Conservation (phyloP, 2,888 invertebrate species). For the Pristionchus fissidentatus region DNA sequence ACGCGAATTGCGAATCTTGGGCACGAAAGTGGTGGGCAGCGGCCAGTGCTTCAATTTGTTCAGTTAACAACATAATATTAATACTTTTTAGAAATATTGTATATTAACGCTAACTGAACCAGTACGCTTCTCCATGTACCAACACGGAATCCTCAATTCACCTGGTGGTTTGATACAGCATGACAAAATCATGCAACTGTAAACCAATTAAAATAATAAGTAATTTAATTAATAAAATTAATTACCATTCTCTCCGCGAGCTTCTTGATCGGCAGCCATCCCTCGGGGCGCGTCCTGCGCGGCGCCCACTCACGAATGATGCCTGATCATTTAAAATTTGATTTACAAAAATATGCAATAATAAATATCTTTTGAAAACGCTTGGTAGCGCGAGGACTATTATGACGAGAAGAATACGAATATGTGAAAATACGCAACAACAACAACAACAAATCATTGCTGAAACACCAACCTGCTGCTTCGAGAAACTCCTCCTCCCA, state of each 20-base stretch:
- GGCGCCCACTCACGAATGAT: conserved; percentile 47
- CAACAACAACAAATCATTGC: not conserved
- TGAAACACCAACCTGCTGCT: conserved; percentile 48
- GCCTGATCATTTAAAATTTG: conserved; percentile 34
- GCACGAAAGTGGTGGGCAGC: conserved; percentile 55
- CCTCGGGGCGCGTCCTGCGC: not conserved
- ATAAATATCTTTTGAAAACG: too few relatives aligned
- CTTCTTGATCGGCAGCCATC: conserved; percentile 54
- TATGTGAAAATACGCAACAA: not conserved
- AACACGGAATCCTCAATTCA: too few relatives aligned
- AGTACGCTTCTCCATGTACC: too few relatives aligned
- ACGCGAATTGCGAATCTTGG: conserved; percentile 55
- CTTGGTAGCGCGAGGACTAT: not conserved
- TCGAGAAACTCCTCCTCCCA: conserved; percentile 67
- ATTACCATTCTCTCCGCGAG: conserved; percentile 55
- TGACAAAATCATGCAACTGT: too few relatives aligned
- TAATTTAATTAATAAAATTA: too few relatives aligned
- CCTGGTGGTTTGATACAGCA: too few relatives aligned
- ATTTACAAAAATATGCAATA: not conserved
- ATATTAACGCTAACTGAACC: too few relatives aligned
- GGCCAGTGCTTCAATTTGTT: conserved; percentile 57
- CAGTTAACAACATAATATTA: not conserved
- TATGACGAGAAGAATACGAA: not conserved
- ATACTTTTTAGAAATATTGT: not conserved
- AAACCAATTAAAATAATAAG: too few relatives aligned